These are phyloP conservation scores for Cerastis leucographa DNA, from an alignment of 2,888 invertebrate species.

Conservation along the genomic window DNA sequence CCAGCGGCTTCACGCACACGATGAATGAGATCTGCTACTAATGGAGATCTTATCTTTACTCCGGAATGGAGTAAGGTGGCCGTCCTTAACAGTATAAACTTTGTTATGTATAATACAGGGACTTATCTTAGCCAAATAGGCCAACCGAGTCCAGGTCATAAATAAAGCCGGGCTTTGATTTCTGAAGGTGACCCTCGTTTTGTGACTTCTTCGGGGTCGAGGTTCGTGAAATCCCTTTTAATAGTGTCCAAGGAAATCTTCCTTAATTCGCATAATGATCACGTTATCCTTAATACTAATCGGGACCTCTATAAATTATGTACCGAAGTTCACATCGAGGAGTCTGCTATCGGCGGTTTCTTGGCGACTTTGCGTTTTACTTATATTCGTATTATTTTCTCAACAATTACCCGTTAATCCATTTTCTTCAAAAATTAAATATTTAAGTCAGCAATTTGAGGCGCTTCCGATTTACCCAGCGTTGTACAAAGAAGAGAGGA, in stretches of 20 bases:
- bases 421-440: slow-evolving; percentile 87
- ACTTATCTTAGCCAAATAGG: slow-evolving; percentile 85
- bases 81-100: slow-evolving; percentile 85
- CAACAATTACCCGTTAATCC: slow-evolving; percentile 83
- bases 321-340: slow-evolving; percentile 70
- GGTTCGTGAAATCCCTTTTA: slow-evolving; percentile 85
- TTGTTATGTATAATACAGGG: slow-evolving; percentile 84
- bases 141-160: slow-evolving; percentile 85
- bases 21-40: slow-evolving; percentile 87
- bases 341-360: slow-evolving; percentile 60
- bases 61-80: slow-evolving; percentile 85
- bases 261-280: slow-evolving; percentile 86
- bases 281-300: slow-evolving; percentile 81
- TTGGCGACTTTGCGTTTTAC: slow-evolving; percentile 62
- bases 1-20: slow-evolving; percentile 81
- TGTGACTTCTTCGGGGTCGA: slow-evolving; percentile 79
- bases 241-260: slow-evolving; percentile 85
- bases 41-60: slow-evolving; percentile 88
- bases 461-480: slow-evolving; percentile 83
- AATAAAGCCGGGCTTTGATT: slow-evolving; percentile 88
- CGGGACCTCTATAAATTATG: slow-evolving; percentile 75
- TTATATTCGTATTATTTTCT: slow-evolving; percentile 76
- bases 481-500: slow-evolving; percentile 81
- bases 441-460: slow-evolving; percentile 87
- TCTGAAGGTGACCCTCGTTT: slow-evolving; percentile 86